Evolutionary conservation across 2,113 vertebrate species (phyloP).

Genomic region (Alethe diademata): DNA sequence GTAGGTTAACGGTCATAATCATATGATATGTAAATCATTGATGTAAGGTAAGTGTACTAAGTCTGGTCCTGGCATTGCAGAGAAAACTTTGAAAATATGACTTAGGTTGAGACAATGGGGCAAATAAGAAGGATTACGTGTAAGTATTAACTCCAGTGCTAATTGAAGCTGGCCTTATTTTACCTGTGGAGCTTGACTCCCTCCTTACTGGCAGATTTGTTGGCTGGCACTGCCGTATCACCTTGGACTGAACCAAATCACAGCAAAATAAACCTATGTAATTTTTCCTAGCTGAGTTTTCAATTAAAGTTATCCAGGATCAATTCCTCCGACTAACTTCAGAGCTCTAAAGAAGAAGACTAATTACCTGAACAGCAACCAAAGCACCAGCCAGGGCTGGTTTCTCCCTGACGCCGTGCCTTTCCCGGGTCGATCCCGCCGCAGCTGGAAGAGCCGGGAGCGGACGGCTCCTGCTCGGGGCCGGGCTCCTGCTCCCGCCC

Average conservation of each 20-base stretch:
- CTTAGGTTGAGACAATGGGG: neutral
- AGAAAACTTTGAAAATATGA: neutral
- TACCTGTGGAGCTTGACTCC: neutral
- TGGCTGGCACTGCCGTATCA: neutral
- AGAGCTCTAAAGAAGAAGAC: neutral
- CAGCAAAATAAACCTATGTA: accelerated
- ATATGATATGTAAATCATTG: accelerated
- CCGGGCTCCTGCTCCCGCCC: neutral
- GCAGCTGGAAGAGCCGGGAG: neutral
- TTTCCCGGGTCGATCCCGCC: neutral
- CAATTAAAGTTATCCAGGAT: neutral
- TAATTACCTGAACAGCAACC: neutral
- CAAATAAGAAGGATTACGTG: neutral
- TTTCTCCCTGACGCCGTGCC: accelerated
- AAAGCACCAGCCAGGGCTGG: accelerated
- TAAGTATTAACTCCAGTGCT: neutral
- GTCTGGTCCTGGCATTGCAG: neutral
- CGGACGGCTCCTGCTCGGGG: too few relatives aligned
- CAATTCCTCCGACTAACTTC: neutral
- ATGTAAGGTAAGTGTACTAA: neutral
- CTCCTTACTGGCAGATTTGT: too few relatives aligned
- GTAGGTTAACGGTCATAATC: neutral
- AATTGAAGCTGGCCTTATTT: neutral
- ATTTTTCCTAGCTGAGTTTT: neutral
- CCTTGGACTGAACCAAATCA: neutral